A percentile compares a stretch with the other conserved stretches of the same genome.
phyloP scores from a whole-genome alignment of 2,888 invertebrate genomes.

The Pyrochroa serraticornis region DNA sequence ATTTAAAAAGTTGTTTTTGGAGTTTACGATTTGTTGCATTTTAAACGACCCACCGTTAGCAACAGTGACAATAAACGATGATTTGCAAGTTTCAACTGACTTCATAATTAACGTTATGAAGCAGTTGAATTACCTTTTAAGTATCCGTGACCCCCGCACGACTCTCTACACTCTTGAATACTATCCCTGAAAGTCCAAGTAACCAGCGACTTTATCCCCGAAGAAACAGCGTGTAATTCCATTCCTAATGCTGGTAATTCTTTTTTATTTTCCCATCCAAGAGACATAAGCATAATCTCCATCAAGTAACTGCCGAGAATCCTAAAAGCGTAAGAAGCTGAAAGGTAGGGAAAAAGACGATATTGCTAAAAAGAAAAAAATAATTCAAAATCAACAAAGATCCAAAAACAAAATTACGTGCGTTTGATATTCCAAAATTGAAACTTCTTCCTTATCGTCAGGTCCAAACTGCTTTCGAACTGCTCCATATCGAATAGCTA shows the following conservation, averaged over 20 bases:
- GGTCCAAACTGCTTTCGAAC: constrained; percentile 89
- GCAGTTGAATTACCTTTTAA: constrained; percentile 62
- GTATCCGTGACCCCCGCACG: constrained; percentile 96
- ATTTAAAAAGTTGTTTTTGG: too few relatives aligned
- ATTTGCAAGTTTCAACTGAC: constrained; percentile 11
- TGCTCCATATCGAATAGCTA: constrained; percentile 86
- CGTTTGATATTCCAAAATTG: constrained; percentile 90
- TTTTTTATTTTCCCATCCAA: constrained; percentile 45
- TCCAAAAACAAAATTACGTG: constrained; percentile 63
- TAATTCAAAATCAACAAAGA: background rate
- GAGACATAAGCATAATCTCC: constrained; percentile 38
- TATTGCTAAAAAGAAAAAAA: constrained; percentile 64
- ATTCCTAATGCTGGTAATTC: constrained; percentile 59
- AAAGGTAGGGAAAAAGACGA: constrained; percentile 72
- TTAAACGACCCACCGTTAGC: too few relatives aligned
- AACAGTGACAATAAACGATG: background rate
- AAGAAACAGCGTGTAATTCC: constrained; percentile 80
- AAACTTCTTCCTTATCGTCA: constrained; percentile 71
- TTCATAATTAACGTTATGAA: too few relatives aligned
- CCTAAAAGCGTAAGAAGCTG: constrained; percentile 66
- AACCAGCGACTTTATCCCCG: constrained; percentile 75
- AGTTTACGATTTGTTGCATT: too few relatives aligned
- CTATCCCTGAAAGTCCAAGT: constrained; percentile 87
- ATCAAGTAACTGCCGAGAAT: constrained; percentile 67
- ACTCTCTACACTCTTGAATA: constrained; percentile 91